Conservation (phyloP, 2,797 vertebrate genomes). For the Acomys russatus region DNA sequence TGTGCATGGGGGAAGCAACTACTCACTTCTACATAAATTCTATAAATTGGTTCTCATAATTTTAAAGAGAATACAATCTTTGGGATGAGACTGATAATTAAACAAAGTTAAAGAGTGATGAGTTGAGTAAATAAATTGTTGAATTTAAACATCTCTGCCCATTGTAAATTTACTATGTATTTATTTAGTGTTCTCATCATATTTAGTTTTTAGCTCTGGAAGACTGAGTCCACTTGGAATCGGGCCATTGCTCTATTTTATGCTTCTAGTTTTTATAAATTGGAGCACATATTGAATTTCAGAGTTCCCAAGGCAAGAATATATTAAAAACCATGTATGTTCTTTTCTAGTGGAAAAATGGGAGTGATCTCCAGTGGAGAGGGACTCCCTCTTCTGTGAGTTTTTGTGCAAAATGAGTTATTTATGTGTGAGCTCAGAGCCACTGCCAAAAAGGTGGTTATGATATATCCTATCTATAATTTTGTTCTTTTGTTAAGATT, state of each 20-base stretch:
- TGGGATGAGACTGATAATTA: conserved; percentile 41
- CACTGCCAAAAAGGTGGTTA: conserved; percentile 50
- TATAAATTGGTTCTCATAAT: neutral
- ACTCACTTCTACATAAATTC: neutral
- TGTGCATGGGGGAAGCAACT: neutral
- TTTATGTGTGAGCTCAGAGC: conserved; percentile 52
- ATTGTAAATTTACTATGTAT: neutral
- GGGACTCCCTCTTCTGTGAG: conserved; percentile 19
- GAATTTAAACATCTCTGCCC: neutral
- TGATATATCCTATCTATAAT: conserved; percentile 66
- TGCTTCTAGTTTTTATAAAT: conserved; percentile 72
- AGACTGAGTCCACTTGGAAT: conserved; percentile 64
- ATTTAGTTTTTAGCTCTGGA: conserved; percentile 60
- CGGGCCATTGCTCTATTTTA: conserved; percentile 66
- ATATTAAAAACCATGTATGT: conserved; percentile 39
- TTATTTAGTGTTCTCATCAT: conserved; percentile 44
- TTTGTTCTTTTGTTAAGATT: conserved; percentile 68
- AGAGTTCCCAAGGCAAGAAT: conserved; percentile 66
- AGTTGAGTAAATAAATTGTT: conserved; percentile 18
- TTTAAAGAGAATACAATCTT: conserved; percentile 30
- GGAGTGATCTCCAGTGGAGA: conserved; percentile 58
- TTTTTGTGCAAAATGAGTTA: conserved; percentile 1
- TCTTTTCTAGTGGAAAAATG: conserved; percentile 70
- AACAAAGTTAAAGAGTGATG: conserved; percentile 37
- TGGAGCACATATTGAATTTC: conserved; percentile 74